Base-by-base conservation (phyloP, 2,888 invertebrate species). In the Mythimna ferrago region DNA sequence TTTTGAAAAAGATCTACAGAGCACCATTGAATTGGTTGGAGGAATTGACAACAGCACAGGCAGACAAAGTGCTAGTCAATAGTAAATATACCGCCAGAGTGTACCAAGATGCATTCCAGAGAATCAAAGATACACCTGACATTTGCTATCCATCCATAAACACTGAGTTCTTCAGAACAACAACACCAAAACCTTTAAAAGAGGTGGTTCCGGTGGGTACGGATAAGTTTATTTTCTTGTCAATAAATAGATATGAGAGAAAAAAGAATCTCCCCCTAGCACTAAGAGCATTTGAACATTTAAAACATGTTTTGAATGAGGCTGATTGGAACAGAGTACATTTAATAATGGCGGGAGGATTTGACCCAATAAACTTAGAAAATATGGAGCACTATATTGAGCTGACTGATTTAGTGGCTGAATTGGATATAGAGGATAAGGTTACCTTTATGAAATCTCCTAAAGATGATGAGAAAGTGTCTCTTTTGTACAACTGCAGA, bases 81-180 rank as follows among this genome's bases (percentile, higher is more conserved):
- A 99, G 99, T 89, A 97, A 98, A 90, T 99, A 99, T 92, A 99
- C 99, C n/a, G 97, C 98, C n/a, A 96, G 97, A 67, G 97, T 99
- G 0, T 99, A 99, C 90, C 97, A 97, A 83, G 96, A 98, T 80
- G 99, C 99, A 70, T 99, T 99, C 91, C 97, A 97, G 65, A 97
- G 97, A 54, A 97, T 99, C 10, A 95, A 97, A 76, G 96, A 97
- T 14, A 93, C 97, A 14, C 98, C 99, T 10, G 97, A 98, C 87
- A 98, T 99, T 16, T 96, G 99, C 53, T 99, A 99, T 95, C 99
- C 99, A 3, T 99, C 99, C 2, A 97, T 99, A 62, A 98, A 99
- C 87, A 98, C 98, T 0, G 96, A 97, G 19, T 97, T 97, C 80
- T 98, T 98, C 89, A 96, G 95, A 66, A 96, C 97, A 79, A 92